Conservation (phyloP, 2,797 vertebrate species). For the Lacerta viridis region DNA sequence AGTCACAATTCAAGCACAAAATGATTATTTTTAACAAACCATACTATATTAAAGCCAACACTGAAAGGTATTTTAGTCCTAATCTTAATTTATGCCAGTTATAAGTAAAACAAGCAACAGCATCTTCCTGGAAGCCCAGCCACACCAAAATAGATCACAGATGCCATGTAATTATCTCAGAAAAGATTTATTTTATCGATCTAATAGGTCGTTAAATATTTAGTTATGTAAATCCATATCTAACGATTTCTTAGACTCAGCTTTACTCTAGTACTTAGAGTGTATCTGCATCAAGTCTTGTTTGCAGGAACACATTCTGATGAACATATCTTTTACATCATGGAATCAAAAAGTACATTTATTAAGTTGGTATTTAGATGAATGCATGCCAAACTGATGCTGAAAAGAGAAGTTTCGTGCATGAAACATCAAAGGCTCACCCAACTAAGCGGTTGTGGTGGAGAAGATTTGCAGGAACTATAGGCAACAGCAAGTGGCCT, state of each 20-base stretch:
- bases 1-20: not conserved
- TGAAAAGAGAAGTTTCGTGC: not conserved
- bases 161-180: slow-evolving; percentile 44
- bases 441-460: not conserved
- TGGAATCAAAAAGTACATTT: slow-evolving; percentile 8
- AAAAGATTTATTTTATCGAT: slow-evolving; percentile 45
- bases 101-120: slow-evolving; percentile 53
- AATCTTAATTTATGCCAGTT: slow-evolving; percentile 56
- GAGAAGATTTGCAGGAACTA: not conserved
- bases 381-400: not conserved
- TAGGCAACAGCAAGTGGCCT: not conserved
- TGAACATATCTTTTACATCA: slow-evolving; percentile 34
- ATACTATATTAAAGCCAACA: not conserved
- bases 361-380: slow-evolving; percentile 19
- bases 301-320: slow-evolving; percentile 4
- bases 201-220: slow-evolving; percentile 24
- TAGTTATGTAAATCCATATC: slow-evolving; percentile 41
- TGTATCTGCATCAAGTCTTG: slow-evolving; percentile 23
- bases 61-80: slow-evolving; percentile 2
- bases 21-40: slow-evolving; percentile 3
- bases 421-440: slow-evolving; percentile 1
- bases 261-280: slow-evolving; percentile 25
- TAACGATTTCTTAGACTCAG: slow-evolving; percentile 31
- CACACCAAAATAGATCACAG: slow-evolving; percentile 43
- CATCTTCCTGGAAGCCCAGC: slow-evolving; percentile 34